Evolutionary conservation across 1,140 invertebrate species (phyloP).

Genomic region (Drosophila baimaii): DNA sequence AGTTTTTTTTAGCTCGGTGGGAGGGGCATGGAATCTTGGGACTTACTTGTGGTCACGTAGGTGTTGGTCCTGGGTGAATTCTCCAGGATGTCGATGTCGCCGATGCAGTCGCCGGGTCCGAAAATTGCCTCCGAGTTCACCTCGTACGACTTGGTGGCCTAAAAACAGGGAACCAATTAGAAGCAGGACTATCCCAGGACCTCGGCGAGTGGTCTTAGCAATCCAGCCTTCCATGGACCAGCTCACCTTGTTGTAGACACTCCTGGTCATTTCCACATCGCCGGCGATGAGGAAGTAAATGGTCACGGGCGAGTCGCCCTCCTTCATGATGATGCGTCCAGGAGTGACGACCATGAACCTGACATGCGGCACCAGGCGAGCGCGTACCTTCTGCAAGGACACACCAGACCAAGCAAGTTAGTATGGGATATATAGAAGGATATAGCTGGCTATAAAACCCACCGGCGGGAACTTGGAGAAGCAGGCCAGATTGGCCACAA

Average conservation of each 20-base stretch:
- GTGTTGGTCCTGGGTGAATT: slow-evolving; percentile 38
- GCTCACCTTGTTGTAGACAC: slow-evolving; percentile 47
- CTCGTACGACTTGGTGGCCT: background rate
- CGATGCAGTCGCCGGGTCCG: slow-evolving; percentile 63
- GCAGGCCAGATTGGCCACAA: slow-evolving; percentile 50
- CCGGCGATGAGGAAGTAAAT: slow-evolving; percentile 64
- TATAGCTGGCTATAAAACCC: background rate
- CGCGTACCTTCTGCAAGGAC: slow-evolving; percentile 53
- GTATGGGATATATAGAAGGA: background rate
- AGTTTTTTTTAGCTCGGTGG: background rate
- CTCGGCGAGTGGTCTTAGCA: too few relatives aligned
- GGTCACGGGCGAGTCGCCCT: slow-evolving; percentile 38
- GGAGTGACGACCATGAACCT: slow-evolving; percentile 36
- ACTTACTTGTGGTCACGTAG: slow-evolving; percentile 44
- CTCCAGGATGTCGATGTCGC: slow-evolving; percentile 64
- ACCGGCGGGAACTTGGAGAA: slow-evolving; percentile 59
- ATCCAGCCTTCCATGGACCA: too few relatives aligned
- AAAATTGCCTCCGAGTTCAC: slow-evolving; percentile 51
- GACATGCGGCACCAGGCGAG: slow-evolving; percentile 50
- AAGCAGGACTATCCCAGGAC: too few relatives aligned
- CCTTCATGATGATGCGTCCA: slow-evolving; percentile 47
- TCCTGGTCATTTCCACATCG: slow-evolving; percentile 58
- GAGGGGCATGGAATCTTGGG: fast-evolving
- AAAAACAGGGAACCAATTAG: too few relatives aligned
- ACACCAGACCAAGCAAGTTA: background rate